These are phyloP conservation scores for Camptogramma bilineatum DNA, from an alignment of 2,888 invertebrate genomes.

Conservation along the genomic window DNA sequence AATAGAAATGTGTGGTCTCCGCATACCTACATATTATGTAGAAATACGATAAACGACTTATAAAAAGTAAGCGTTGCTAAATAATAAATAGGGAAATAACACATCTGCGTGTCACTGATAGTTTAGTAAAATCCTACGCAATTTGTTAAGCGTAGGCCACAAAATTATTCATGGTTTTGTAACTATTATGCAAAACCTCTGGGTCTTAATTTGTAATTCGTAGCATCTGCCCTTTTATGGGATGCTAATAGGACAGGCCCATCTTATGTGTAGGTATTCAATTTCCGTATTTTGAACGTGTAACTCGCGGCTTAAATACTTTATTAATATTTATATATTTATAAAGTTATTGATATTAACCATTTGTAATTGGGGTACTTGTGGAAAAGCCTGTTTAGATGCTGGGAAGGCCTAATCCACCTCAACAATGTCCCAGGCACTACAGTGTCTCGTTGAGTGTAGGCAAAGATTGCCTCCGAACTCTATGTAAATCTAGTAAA, in stretches of 20 bases:
- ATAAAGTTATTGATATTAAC: no score
- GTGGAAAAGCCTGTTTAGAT: no score
- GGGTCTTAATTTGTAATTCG: constrained; percentile 25
- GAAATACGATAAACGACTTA: no score
- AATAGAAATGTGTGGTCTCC: no score
- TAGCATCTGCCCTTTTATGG: constrained; percentile 30
- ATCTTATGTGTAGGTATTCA: neutral
- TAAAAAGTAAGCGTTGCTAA: neutral
- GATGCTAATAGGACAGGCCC: neutral
- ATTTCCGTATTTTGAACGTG: neutral
- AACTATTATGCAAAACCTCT: constrained; percentile 43
- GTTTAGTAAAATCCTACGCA: constrained; percentile 15
- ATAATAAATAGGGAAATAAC: neutral
- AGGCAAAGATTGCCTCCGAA: no score
- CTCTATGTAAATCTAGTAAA: no score
- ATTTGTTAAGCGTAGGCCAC: constrained; percentile 4
- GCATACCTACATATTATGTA: no score
- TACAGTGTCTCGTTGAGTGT: no score
- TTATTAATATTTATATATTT: no score
- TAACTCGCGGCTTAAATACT: neutral
- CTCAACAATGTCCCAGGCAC: no score
- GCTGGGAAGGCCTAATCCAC: no score
- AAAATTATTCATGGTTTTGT: constrained; percentile 27
- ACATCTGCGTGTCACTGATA: neutral
- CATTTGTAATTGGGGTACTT: no score